Evolutionary conservation across 2,113 vertebrate species (phyloP).

Genomic region (Clinocottus analis): DNA sequence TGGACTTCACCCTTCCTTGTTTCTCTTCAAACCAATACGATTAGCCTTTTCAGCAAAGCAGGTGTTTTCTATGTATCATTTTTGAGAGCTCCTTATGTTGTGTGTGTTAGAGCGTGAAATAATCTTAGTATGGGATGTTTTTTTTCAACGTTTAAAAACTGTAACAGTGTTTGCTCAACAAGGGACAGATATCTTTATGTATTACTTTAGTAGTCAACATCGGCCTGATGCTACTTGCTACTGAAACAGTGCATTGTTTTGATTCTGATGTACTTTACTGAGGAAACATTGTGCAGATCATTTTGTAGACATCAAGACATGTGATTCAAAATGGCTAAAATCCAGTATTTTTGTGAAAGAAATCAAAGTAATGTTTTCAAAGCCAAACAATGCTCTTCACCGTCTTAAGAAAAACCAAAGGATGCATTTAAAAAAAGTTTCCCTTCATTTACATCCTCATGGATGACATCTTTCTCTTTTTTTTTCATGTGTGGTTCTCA

Average conservation of each 20-base stretch:
- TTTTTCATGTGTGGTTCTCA: neutral
- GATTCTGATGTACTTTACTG: neutral
- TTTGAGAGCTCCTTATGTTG: slow-evolving; percentile 17
- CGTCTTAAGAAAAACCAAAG: slow-evolving; percentile 67
- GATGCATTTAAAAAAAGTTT: slow-evolving; percentile 44
- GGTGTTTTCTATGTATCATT: slow-evolving; percentile 69
- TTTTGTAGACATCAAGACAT: slow-evolving; percentile 20
- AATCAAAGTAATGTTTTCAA: slow-evolving; percentile 30
- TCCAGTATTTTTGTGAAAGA: slow-evolving; percentile 20
- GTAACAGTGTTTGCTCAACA: slow-evolving; percentile 58
- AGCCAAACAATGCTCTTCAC: slow-evolving; percentile 44
- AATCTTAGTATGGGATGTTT: slow-evolving; percentile 22
- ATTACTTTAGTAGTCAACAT: slow-evolving; percentile 6
- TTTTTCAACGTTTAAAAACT: slow-evolving; percentile 38
- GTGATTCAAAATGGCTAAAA: slow-evolving; percentile 11
- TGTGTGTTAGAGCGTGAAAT: slow-evolving; percentile 41
- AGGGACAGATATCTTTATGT: slow-evolving; percentile 14
- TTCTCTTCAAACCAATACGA: slow-evolving; percentile 50
- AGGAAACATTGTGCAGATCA: slow-evolving; percentile 6
- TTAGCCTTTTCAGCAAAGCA: slow-evolving; percentile 73
- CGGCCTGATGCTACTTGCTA: slow-evolving; percentile 29
- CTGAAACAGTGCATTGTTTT: slow-evolving; percentile 27
- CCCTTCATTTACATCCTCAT: slow-evolving; percentile 2
- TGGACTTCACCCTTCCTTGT: slow-evolving; percentile 58
- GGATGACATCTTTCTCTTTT: neutral